Evolutionary conservation across 2,797 vertebrate species (phyloP).

Genomic region (Acomys russatus): DNA sequence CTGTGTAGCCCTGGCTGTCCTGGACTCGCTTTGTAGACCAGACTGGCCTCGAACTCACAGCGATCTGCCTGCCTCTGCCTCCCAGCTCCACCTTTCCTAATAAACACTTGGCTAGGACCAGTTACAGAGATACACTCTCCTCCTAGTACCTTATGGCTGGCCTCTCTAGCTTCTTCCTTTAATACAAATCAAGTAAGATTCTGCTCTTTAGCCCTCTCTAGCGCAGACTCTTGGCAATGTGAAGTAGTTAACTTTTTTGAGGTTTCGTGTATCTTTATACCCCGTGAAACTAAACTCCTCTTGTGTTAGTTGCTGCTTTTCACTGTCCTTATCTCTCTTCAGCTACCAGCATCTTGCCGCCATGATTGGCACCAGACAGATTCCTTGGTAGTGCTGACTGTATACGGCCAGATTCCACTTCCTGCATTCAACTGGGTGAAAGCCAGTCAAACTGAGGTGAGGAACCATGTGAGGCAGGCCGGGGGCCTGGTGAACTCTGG

Average conservation of each 20-base stretch:
- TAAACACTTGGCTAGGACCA: constrained; percentile 43
- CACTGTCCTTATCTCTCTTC: constrained; percentile 85
- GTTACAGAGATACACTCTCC: constrained; percentile 33
- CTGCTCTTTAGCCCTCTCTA: not conserved
- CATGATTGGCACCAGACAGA: constrained; percentile 98
- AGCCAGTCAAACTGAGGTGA: constrained; percentile 94
- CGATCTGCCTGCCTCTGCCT: too few relatives aligned
- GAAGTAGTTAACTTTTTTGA: constrained; percentile 37
- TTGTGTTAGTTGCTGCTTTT: constrained; percentile 39
- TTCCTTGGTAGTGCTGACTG: constrained; percentile 92
- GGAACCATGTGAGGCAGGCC: constrained; percentile 67
- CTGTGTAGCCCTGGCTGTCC: too few relatives aligned
- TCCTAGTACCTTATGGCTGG: not conserved
- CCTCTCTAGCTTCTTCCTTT: constrained; percentile 49
- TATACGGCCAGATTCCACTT: constrained; percentile 95
- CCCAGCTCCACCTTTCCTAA: constrained; percentile 53
- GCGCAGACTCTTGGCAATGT: constrained; percentile 11
- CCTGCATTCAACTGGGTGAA: constrained; percentile 91
- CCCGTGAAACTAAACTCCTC: not conserved
- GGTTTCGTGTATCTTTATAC: not conserved
- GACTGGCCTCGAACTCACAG: too few relatives aligned
- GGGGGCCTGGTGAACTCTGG: constrained; percentile 45
- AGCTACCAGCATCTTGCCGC: constrained; percentile 92
- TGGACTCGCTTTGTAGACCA: too few relatives aligned
- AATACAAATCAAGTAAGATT: constrained; percentile 47